A percentile compares a stretch with the other conserved stretches of the same genome.
These are phyloP conservation scores for Hyperoplus immaculatus DNA, from an alignment of 2,797 vertebrate species.

Conservation along the genomic window DNA sequence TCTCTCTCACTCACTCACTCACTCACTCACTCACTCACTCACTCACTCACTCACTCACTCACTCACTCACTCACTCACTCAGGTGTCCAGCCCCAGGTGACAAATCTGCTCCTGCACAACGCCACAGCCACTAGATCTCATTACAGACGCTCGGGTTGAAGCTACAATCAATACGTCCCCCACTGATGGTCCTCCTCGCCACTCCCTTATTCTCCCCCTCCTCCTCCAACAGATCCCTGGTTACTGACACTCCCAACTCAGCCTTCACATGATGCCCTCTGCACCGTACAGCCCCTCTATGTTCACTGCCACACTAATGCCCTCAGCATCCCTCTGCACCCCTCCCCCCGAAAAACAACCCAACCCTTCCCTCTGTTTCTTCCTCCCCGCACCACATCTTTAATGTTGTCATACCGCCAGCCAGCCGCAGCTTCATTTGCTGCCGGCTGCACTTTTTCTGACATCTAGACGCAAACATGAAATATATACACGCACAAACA, in stretches of 20 bases:
- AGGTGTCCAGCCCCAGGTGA: constrained; percentile 60
- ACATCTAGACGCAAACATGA: constrained; percentile 53
- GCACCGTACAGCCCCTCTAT: neutral
- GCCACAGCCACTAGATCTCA: constrained; percentile 70
- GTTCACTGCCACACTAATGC: constrained; percentile 1
- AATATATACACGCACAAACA: constrained; percentile 34
- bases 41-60: neutral
- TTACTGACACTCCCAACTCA: constrained; percentile 4
- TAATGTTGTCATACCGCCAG: constrained; percentile 60
- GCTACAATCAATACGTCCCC: constrained; percentile 68
- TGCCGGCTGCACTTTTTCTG: constrained; percentile 61
- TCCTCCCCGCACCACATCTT: constrained; percentile 33
- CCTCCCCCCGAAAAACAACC: neutral
- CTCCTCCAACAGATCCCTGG: constrained; percentile 15
- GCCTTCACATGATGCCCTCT: neutral
- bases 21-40: too few species aligned
- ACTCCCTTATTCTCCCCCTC: constrained; percentile 39
- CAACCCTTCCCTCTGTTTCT: neutral
- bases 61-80: too few species aligned
- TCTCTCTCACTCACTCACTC: too few species aligned
- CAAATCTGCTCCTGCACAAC: constrained; percentile 60
- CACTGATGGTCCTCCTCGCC: constrained; percentile 35
- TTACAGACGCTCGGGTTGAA: constrained; percentile 59
- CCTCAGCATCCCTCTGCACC: constrained; percentile 11
- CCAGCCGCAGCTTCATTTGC: constrained; percentile 51